A percentile compares a stretch with the other conserved stretches of the same genome.
phyloP scores from a whole-genome alignment of 2,113 vertebrate species.

The Heterotilapia buettikoferi region DNA sequence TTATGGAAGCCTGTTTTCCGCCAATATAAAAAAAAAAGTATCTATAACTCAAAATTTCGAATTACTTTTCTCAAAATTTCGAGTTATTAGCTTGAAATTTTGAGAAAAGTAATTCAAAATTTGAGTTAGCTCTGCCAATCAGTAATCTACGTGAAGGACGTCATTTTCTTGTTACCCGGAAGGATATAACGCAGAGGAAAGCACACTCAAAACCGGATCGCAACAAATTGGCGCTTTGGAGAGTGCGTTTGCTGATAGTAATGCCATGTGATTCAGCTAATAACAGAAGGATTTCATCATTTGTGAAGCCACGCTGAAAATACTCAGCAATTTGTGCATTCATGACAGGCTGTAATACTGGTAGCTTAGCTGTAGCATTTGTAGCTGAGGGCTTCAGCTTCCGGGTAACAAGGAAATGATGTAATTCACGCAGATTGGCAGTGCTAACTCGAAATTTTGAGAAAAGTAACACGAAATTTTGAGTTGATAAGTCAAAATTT shows the following conservation, averaged over 20 bases:
- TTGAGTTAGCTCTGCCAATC: not conserved
- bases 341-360: not conserved
- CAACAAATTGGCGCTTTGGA: not conserved
- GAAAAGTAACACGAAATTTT: not conserved
- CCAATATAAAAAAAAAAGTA: not conserved
- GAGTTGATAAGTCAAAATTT: not conserved
- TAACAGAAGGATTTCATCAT: not conserved
- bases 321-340: not conserved
- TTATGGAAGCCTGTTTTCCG: not conserved
- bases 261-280: not conserved
- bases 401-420: not conserved
- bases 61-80: not conserved
- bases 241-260: not conserved
- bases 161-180: not conserved
- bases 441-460: fast-evolving
- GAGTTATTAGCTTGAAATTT: not conserved
- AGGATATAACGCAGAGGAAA: not conserved
- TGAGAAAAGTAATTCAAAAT: fast-evolving
- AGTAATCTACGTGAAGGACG: not conserved
- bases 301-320: not conserved
- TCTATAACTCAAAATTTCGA: not conserved
- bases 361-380: not conserved
- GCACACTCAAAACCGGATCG: not conserved
- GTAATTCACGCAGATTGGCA: not conserved
- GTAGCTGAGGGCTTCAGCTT: not conserved